Conservation (phyloP, 2,113 vertebrate genomes). For the Thermophis baileyi region DNA sequence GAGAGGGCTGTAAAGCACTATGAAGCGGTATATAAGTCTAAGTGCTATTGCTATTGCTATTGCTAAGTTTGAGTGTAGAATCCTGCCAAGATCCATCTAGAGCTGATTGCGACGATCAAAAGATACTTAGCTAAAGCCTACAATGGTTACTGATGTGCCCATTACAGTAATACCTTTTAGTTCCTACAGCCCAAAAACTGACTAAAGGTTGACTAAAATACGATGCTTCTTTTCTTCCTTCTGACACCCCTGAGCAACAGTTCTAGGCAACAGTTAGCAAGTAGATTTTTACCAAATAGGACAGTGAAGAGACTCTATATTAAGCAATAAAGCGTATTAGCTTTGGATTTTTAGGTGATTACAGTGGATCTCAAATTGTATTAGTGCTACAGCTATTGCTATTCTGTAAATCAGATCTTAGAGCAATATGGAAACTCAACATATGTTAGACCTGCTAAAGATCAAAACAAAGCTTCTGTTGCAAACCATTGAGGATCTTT, state of each 20-base stretch:
- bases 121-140: background rate
- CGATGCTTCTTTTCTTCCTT: background rate
- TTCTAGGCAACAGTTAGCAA: conserved; percentile 8
- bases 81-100: background rate
- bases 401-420: background rate
- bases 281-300: background rate
- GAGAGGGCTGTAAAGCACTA: too few species aligned
- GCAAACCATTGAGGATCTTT: background rate
- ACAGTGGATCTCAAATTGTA: background rate
- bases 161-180: background rate
- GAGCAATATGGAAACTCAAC: background rate
- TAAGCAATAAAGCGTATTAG: conserved; percentile 28
- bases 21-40: too few species aligned
- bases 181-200: background rate
- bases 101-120: background rate
- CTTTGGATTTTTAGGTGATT: conserved; percentile 1
- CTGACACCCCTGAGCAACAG: background rate
- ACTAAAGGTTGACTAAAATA: background rate
- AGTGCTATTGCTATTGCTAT: too few species aligned
- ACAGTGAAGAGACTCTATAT: conserved; percentile 23
- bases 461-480: background rate
- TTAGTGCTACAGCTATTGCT: background rate
- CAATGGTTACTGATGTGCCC: background rate
- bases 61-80: background rate
- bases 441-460: background rate